Conservation (phyloP, 2,888 invertebrate species). For the Agrenia bidenticulata region DNA sequence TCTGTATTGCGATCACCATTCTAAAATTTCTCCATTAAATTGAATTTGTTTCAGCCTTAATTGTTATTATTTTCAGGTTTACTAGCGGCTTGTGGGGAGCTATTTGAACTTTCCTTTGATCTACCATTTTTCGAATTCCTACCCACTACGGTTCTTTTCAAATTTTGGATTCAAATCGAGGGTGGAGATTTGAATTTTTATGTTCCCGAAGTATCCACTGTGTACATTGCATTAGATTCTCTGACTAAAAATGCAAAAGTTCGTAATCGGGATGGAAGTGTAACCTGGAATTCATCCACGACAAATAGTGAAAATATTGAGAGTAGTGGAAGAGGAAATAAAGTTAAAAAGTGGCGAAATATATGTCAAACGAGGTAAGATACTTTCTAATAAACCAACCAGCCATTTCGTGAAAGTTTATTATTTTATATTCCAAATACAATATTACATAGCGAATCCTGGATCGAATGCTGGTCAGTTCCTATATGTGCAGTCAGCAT, state of each 20-base stretch:
- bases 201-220: conserved; percentile 88
- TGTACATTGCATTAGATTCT: conserved; percentile 75
- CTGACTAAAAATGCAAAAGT: conserved; percentile 86
- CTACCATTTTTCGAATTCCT: conserved; percentile 92
- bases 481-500: conserved; percentile 91
- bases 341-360: conserved; percentile 72
- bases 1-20: conserved; percentile 21
- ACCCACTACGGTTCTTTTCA: conserved; percentile 82
- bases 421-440: neutral
- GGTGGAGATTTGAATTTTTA: conserved; percentile 86
- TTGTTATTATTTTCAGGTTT: no score
- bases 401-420: neutral
- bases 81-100: conserved; percentile 89
- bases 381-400: no score
- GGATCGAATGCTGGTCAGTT: conserved; percentile 96
- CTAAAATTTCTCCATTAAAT: neutral
- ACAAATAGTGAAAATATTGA: neutral
- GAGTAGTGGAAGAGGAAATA: conserved; percentile 21
- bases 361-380: conserved; percentile 67
- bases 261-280: conserved; percentile 71
- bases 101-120: conserved; percentile 88
- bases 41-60: neutral
- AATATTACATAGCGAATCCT: conserved; percentile 69
- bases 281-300: conserved; percentile 54
- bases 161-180: conserved; percentile 93